Base-by-base conservation (phyloP, 2,113 vertebrate species). In the Cheirogaleus medius region DNA sequence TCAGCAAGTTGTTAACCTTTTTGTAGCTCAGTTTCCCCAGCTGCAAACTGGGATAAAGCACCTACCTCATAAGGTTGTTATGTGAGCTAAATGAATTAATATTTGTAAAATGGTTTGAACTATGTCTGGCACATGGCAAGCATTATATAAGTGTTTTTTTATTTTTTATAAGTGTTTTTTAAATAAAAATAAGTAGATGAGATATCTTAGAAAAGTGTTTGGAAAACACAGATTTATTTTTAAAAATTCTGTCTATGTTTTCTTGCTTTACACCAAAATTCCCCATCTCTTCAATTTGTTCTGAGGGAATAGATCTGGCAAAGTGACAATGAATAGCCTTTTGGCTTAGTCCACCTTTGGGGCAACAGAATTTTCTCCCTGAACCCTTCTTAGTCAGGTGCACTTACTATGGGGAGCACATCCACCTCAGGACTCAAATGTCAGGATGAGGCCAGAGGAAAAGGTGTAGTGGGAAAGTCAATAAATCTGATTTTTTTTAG, bases 1-100 rank as follows among this genome's bases (percentile, higher is more conserved):
- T 73, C 54, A 82, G 37, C 73, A 97, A 66, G 58, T 81, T 95
- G 39, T 18, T 74, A 56, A 83, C 13, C 44, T 95, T 66, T 91
- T 85, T 25, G 32, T 92, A 49, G n/a, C 66, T 94, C 68, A 91
- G 58, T 94, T 92, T 80, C 6, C 64, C 56, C 39, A 88, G 10
- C 13, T 89, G 8, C 81, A 74, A 93, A 80, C 54, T 88, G 34
- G 39, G 68, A 81, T 56, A 86, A 60, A 93, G 23, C 44, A 37
- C 37, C 58, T 77, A 49, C 47, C 25, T 64, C 37, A 23, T 63
- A 58, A 34, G 42, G 82, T 84, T 29, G 6, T 71, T 88, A 68
- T 15, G 71, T 97, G 58, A 5, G 14, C 44, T 82, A 44, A 52
- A 44, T 90, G n/a, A 88, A 34, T 84, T 84, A 66, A 21, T 52